phyloP scores from a whole-genome alignment of 2,113 vertebrate genomes.

The Rhabdomys dilectus region DNA sequence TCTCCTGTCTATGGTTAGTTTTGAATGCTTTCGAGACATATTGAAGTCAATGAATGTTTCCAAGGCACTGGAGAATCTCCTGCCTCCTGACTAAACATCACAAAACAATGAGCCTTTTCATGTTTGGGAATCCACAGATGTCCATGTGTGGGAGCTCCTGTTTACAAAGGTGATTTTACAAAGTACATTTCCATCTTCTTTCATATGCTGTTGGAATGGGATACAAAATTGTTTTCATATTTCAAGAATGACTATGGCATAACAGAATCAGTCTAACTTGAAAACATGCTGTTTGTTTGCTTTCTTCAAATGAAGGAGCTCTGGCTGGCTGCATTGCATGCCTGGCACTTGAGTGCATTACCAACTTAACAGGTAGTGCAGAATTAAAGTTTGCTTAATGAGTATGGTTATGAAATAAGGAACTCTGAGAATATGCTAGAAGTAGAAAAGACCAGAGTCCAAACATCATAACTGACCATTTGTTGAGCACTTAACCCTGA shows the following conservation, averaged over 20 bases:
- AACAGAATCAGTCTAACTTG: background rate
- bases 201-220: constrained; percentile 4
- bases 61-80: background rate
- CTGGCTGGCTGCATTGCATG: background rate
- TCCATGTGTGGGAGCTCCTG: background rate
- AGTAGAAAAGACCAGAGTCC: background rate
- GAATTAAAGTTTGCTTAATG: background rate
- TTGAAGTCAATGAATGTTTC: background rate
- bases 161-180: constrained; percentile 13
- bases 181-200: constrained; percentile 1
- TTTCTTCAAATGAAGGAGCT: constrained; percentile 15
- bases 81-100: constrained; percentile 17
- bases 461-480: background rate
- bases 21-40: background rate
- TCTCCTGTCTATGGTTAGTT: background rate
- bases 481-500: background rate
- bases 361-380: background rate
- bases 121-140: background rate
- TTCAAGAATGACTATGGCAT: background rate
- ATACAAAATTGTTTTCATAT: constrained; percentile 41
- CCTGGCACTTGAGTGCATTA: background rate
- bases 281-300: constrained; percentile 7
- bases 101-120: background rate
- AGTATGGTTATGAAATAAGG: background rate
- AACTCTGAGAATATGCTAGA: background rate